Evolutionary conservation across 2,113 vertebrate species (phyloP), one percentile per base, ranked within the genome.

Genomic region (Chloebia gouldiae): DNA sequence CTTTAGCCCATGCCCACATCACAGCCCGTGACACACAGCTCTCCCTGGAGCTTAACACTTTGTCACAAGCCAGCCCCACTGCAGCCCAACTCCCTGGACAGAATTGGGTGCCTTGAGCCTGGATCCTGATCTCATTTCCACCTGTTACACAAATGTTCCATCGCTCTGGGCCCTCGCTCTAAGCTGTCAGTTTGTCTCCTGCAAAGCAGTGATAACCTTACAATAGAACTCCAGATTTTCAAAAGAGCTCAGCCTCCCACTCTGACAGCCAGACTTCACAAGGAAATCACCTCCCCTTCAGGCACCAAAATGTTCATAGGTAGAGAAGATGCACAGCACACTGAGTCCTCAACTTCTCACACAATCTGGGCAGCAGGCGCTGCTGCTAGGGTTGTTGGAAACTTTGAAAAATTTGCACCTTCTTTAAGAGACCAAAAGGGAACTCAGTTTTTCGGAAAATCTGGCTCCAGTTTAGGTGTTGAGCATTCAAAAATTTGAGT

Each of bases 191-290:
- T 59, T 81, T 78, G 39, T 66, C 71, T 71, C 56, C 56, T 70
- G 59, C 59, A 70, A 35, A 63, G 64, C 44, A 13, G 39, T 28
- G 60, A 72, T 82, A 63, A n/a, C 68, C 54, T 77, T 20, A 73
- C 51, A 65, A 33, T 18, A 90, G 54, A 53, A 39, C 64, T 86
- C 13, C 59, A 81, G 79, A 15, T 70, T 83, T 56, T 90, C 50
- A 47, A 59, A 79, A 56, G 86, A 83, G 27, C 64, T 94, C 85
- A 91, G 39, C 81, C 82, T 86, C 85, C 92, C 79, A 90, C 81
- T 70, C 81, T 96, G 81, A 88, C 87, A 93, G 87, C 13, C 78
- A 94, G 81, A 66, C 68, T 90, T 95, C 20, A 44, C 79, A 37
- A 37, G 85, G 92, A 92, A 90, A 77, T 90, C 81, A 81, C 63